Percentiles rank a stretch among this genome's conserved stretches.
Conservation (phyloP, 2,113 vertebrate species). For the Diphyllodes magnificus region DNA sequence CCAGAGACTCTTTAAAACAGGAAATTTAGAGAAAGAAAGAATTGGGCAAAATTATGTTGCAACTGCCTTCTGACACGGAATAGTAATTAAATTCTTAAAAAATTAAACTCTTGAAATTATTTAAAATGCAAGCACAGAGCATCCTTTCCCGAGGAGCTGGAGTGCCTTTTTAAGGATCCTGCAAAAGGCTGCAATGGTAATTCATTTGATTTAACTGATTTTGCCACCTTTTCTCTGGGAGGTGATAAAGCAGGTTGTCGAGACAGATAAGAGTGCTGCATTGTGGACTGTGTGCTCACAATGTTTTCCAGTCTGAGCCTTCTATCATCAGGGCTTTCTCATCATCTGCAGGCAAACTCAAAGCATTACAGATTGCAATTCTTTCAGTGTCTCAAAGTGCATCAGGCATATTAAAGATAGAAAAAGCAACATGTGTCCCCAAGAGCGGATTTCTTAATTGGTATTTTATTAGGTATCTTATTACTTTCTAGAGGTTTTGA, state of each 20-base stretch:
- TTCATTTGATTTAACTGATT: conserved; percentile 9
- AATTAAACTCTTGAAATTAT: background rate
- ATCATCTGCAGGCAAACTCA: background rate
- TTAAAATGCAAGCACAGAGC: background rate
- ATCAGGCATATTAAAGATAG: background rate
- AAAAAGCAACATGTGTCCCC: background rate
- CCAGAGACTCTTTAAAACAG: background rate
- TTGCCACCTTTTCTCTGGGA: background rate
- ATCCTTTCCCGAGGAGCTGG: background rate
- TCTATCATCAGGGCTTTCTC: background rate
- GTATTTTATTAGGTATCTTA: background rate
- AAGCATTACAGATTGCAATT: background rate
- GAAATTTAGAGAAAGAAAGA: background rate
- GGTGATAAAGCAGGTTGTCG: background rate
- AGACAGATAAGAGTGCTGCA: background rate
- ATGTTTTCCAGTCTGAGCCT: background rate
- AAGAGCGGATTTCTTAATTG: background rate
- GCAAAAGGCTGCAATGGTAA: background rate
- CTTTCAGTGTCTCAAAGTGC: background rate
- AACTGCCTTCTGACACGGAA: background rate
- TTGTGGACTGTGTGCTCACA: background rate
- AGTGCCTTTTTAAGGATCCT: background rate
- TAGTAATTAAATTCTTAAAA: background rate
- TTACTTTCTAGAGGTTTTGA: background rate
- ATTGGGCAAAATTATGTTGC: background rate